Conservation (phyloP, 2,888 invertebrate species). For the Pseudanteris insignis region DNA sequence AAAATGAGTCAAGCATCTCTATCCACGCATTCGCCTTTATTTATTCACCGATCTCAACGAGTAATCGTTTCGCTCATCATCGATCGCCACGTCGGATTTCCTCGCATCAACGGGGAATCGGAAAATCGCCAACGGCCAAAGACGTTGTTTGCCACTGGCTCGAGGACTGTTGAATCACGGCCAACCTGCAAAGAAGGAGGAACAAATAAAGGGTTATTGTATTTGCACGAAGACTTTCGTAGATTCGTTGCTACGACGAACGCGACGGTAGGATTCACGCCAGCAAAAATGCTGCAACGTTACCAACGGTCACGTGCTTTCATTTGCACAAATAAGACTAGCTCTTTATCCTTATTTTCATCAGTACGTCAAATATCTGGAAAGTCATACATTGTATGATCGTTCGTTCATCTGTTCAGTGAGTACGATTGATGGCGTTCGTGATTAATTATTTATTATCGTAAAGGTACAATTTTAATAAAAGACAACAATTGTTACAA, state of each 20-base stretch:
- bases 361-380: constrained; percentile 5
- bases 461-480: too few species aligned
- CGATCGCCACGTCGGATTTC: constrained; percentile 28
- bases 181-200: constrained; percentile 48
- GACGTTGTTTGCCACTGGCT: constrained; percentile 58
- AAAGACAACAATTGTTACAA: too few species aligned
- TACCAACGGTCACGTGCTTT: constrained; percentile 25
- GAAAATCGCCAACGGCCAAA: constrained; percentile 54
- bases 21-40: constrained; percentile 33
- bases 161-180: constrained; percentile 65
- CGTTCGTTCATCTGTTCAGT: background rate
- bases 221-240: constrained; percentile 60
- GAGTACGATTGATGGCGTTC: too few species aligned
- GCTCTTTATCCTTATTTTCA: constrained; percentile 9
- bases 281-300: constrained; percentile 15
- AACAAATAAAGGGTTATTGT: constrained; percentile 67
- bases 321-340: constrained; percentile 10
- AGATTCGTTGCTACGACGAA: constrained; percentile 43
- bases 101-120: constrained; percentile 47
- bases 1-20: constrained; percentile 40
- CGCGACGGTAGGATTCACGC: constrained; percentile 22
- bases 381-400: background rate
- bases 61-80: constrained; percentile 39
- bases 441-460: too few species aligned
- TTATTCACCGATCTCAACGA: constrained; percentile 32